Percentiles rank a stretch among this genome's conserved stretches.
phyloP scores from a whole-genome alignment of 2,113 vertebrate genomes.

The Paradoxurus hermaphroditus region DNA sequence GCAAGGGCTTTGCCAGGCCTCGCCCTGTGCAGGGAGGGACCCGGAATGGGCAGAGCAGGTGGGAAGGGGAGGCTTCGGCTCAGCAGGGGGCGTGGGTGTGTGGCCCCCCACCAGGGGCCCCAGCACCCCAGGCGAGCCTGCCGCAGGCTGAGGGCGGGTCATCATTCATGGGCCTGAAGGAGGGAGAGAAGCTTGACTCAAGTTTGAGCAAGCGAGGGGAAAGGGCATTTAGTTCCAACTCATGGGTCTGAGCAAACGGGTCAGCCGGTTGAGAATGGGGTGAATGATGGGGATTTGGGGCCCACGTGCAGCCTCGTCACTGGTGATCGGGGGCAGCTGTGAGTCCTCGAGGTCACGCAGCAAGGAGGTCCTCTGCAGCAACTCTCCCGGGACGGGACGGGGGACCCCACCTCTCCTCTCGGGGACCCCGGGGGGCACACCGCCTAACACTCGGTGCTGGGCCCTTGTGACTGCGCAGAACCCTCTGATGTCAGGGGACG shows the following conservation, averaged over 20 bases:
- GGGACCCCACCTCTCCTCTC: rapidly evolving
- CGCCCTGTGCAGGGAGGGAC: too few species aligned
- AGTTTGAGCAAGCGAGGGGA: rapidly evolving
- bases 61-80: neutral
- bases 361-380: neutral
- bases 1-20: too few species aligned
- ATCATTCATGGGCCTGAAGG: neutral
- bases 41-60: rapidly evolving
- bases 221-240: rapidly evolving
- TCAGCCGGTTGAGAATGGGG: too few species aligned
- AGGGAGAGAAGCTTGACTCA: neutral
- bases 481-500: too few species aligned
- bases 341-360: neutral
- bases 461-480: too few species aligned
- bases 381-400: neutral
- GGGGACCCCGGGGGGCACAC: neutral
- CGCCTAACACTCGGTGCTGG: neutral
- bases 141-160: neutral
- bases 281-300: neutral
- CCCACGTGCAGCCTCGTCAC: neutral
- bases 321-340: neutral
- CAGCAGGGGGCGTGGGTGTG: neutral
- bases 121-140: neutral
- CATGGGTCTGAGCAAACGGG: neutral
- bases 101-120: neutral